phyloP scores from a whole-genome alignment of 2,888 invertebrate genomes.

The Ceratothoa steindachneri region DNA sequence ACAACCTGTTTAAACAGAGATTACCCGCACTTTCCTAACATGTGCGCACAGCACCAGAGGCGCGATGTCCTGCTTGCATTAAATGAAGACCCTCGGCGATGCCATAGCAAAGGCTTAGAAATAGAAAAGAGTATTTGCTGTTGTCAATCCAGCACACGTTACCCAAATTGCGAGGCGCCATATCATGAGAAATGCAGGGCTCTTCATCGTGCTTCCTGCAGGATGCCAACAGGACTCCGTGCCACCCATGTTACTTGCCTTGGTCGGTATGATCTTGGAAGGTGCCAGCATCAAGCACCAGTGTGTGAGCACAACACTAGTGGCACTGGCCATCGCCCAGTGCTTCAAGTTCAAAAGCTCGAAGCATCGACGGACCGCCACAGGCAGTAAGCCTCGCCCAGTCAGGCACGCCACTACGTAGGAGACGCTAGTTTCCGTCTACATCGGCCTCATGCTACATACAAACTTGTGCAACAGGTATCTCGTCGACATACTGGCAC shows the following conservation, averaged over 20 bases:
- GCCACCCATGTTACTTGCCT: background rate
- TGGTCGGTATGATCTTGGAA: background rate
- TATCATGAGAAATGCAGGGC: background rate
- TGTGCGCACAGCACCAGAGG: background rate
- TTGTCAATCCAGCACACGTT: background rate
- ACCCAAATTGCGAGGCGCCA: background rate
- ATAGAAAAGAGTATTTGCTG: background rate
- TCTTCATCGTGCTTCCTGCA: background rate
- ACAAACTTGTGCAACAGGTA: too few species aligned
- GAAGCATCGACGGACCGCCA: background rate
- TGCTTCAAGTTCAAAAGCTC: background rate
- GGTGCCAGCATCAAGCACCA: background rate
- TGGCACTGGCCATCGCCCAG: background rate
- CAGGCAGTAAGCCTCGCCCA: background rate
- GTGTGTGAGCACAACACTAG: background rate
- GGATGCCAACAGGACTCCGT: background rate
- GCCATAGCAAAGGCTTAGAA: background rate
- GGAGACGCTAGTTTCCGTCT: too few species aligned
- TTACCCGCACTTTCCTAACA: background rate
- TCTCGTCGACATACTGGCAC: background rate
- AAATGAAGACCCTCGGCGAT: background rate
- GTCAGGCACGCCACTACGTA: too few species aligned
- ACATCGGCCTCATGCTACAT: too few species aligned
- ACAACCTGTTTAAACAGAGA: background rate
- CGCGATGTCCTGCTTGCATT: background rate